Evolutionary conservation across 1,140 invertebrate genomes (phyloP), one percentile per base, ranked within the genome.

Genomic region (Subanguina moxae): DNA sequence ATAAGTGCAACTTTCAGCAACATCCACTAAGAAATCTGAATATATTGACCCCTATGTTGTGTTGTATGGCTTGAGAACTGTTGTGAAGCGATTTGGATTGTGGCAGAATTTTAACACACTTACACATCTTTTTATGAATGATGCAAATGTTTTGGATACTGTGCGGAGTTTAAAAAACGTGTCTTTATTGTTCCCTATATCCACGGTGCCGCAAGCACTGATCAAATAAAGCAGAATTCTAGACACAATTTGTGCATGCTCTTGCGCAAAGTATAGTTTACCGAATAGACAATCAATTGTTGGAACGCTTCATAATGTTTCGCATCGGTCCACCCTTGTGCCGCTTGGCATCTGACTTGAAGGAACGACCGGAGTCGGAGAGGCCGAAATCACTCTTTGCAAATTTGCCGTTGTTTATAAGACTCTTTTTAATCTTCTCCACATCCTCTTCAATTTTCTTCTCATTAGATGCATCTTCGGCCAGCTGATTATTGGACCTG

Each of bases 371-470:
- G 23, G 23, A 19, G 15, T 52, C 48, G n/a, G 23, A 21, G n/a
- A 52, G 48, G 23, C n/a, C n/a, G 23, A 25, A 19, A 25, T 52
- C 48, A 25, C 17, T 52, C 48, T 52, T 52, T 19, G n/a, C 48
- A 19, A 52, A 52, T 52, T 52, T 48, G 25, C 57, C 3, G 17
- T 15, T 65, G 43, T 25, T 46, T 19, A 27, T 15, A 13, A 46
- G 27, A 42, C 1, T 17, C 27, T 11, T 38, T n/a, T 67, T 65
- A 11, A 1, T 59, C 17, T 0, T 25, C 30, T n/a, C 43, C 21
- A 52, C 48, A 21, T 52, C n/a, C 48, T 52, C 48, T 52, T 52
- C 48, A 15, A 52, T 52, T 25, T 52, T 52, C 48, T 52, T 52
- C 15, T 52, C 48, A 21, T 25, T 52, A 5, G n/a, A 25, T 52